Evolutionary conservation across 1,140 invertebrate species (phyloP).

Genomic region (Bombus confusus): DNA sequence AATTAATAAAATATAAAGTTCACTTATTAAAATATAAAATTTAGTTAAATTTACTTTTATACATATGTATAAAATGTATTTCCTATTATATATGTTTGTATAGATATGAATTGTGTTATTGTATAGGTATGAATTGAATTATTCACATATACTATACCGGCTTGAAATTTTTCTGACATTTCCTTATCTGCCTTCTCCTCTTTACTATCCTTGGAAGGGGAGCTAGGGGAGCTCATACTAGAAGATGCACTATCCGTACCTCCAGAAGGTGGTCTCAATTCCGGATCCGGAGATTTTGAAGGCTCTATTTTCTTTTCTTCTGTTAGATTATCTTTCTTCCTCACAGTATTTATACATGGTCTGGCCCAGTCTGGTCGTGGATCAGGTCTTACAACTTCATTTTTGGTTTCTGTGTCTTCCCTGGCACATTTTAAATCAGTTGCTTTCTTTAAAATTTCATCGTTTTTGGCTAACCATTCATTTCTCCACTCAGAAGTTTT

Average conservation of each 20-base stretch:
- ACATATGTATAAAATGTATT: constrained; percentile 20
- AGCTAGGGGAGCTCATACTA: constrained; percentile 80
- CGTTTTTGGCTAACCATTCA: constrained; percentile 79
- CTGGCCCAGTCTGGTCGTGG: constrained; percentile 78
- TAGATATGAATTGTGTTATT: constrained; percentile 19
- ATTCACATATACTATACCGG: constrained; percentile 66
- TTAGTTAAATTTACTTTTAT: constrained; percentile 16
- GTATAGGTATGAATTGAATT: constrained; percentile 27
- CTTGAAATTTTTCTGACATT: constrained; percentile 77
- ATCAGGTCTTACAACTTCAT: constrained; percentile 65
- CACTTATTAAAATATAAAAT: background rate
- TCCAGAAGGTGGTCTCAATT: constrained; percentile 75
- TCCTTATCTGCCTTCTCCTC: constrained; percentile 80
- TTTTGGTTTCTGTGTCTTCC: constrained; percentile 64
- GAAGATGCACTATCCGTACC: constrained; percentile 79
- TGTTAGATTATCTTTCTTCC: constrained; percentile 67
- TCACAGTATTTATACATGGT: constrained; percentile 69
- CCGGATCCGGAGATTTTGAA: constrained; percentile 72
- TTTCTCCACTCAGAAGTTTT: constrained; percentile 80
- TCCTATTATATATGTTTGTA: constrained; percentile 19
- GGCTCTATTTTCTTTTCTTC: constrained; percentile 65
- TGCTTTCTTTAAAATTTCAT: constrained; percentile 77
- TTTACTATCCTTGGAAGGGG: constrained; percentile 78
- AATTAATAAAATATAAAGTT: constrained; percentile 12
- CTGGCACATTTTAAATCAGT: constrained; percentile 61